phyloP scores from a whole-genome alignment of 2,113 vertebrate species.

The Salvelinus alpinus region DNA sequence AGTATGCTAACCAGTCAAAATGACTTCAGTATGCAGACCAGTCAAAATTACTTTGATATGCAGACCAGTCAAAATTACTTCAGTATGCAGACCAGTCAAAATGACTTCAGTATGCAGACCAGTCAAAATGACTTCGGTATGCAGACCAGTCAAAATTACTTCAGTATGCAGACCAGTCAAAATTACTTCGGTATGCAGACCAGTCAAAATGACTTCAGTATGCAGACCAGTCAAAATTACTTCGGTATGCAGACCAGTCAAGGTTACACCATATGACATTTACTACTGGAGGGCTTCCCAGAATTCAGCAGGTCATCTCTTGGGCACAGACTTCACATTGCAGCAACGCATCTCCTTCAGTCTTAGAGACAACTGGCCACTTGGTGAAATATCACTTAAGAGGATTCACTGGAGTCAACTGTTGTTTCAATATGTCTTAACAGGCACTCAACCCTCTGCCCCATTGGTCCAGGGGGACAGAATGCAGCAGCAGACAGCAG shows the following conservation, averaged over 20 bases:
- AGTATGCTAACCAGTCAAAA: neutral
- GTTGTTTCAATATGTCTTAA: neutral
- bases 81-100: neutral
- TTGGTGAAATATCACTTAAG: neutral
- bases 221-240: slow-evolving; percentile 20
- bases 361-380: neutral
- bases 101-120: neutral
- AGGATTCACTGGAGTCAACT: neutral
- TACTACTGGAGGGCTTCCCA: slow-evolving; percentile 60
- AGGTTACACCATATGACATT: slow-evolving; percentile 51
- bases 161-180: neutral
- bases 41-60: no score
- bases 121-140: neutral
- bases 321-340: neutral
- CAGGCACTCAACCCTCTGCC: neutral
- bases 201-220: neutral
- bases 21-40: neutral
- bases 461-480: neutral
- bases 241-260: neutral
- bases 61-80: neutral
- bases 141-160: neutral
- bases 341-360: neutral
- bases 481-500: neutral
- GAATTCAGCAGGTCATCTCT: slow-evolving; percentile 46
- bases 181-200: neutral